Evolutionary conservation across 1,140 invertebrate genomes (phyloP), one percentile per base, ranked within the genome.

Genomic region (Ceratosolen fusciceps): DNA sequence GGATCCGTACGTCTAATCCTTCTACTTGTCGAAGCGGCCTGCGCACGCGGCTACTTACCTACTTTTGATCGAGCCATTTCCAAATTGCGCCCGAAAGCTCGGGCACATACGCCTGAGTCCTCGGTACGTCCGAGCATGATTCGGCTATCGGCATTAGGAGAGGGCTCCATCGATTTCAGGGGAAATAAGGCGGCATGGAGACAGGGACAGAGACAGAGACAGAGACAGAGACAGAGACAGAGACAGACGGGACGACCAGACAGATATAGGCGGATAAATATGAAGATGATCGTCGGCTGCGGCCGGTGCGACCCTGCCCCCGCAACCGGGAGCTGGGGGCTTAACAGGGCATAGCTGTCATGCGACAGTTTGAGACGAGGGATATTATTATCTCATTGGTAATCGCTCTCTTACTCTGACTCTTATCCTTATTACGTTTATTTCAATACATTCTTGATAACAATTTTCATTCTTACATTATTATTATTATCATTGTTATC

Each of bases 21-120:
- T 34, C 4, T 10, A 7, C 1, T 29, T 34, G 14, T 58, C 12
- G 19, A 34, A 31, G 10, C 5, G 10, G 12, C 60, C 21, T 60
- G n/a, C n/a, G 54, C n/a, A 31, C 19, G 4, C 37, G 67, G 37
- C 56, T 60, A 81, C 62, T 75, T 79, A 54, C 24, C 56, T 60
- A 81, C 62, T 75, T 79, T 81, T 71, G 39, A 54, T 80, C 77
- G 5, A 73, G 77, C 71, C 71, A 72, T 79, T 79, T 72, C 47
- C 29, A 74, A 74, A 79, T 79, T 79, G 58, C 70, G 7, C 1
- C 39, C 26, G 1, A 60, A 4, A 65, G 39, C 26, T 24, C 5
- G 7, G 2, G 29, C 9, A 43, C 24, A 19, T 70, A 39, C n/a
- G 7, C 24, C 19, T 43, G 31, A 14, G 24, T n/a, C n/a, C 14